phyloP scores from a whole-genome alignment of 2,797 vertebrate species.

The Cetoscarus ocellatus region DNA sequence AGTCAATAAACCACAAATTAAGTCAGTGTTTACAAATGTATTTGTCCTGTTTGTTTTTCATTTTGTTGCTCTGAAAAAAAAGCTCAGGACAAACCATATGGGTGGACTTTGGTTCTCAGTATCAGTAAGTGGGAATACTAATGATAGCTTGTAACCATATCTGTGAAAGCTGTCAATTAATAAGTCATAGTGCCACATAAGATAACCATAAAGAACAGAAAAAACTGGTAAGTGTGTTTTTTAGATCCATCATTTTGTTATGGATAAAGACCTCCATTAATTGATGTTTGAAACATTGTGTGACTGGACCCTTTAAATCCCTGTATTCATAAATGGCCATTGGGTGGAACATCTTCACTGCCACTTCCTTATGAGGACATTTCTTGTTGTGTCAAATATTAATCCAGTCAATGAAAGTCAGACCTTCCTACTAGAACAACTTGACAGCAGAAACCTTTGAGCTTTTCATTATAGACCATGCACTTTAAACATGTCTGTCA shows the following conservation, averaged over 20 bases:
- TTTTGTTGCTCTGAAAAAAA: no score
- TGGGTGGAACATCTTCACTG: no score
- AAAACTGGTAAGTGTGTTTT: background rate
- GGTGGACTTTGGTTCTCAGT: constrained; percentile 39
- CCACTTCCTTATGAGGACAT: no score
- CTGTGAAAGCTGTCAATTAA: constrained; percentile 1
- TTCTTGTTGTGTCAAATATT: constrained; percentile 31
- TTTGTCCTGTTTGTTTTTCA: background rate
- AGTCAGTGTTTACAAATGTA: background rate
- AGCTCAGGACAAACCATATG: background rate
- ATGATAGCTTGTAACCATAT: constrained; percentile 4
- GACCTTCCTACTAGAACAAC: background rate
- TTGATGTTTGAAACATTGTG: no score
- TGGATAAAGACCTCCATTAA: background rate
- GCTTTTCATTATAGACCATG: background rate
- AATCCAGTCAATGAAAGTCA: constrained; percentile 4
- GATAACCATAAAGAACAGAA: background rate
- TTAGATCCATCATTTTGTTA: background rate
- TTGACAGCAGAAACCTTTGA: constrained; percentile 42
- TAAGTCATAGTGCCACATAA: background rate
- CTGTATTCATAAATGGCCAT: no score
- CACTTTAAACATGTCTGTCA: background rate
- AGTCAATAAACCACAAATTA: background rate
- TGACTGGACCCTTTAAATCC: no score
- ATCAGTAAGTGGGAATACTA: constrained; percentile 4